phyloP scores from a whole-genome alignment of 2,888 invertebrate species.

The Diploptera punctata region DNA sequence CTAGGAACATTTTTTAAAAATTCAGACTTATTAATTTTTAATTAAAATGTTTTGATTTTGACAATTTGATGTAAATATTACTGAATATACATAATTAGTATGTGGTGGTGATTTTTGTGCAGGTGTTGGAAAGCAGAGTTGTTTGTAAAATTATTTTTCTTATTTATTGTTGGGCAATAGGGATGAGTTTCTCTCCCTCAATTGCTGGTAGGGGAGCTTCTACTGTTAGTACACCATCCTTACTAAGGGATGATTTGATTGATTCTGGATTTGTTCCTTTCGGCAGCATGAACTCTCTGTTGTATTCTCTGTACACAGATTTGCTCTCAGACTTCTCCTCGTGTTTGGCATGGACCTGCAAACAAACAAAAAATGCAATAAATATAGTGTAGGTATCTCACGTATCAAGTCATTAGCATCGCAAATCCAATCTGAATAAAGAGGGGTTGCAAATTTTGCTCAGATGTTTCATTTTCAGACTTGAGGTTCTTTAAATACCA shows the following conservation, averaged over 20 bases:
- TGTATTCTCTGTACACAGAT: conserved; percentile 97
- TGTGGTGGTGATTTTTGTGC: background rate
- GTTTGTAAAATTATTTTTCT: background rate
- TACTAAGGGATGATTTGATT: conserved; percentile 94
- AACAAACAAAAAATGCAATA: conserved; percentile 48
- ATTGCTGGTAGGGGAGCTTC: conserved; percentile 94
- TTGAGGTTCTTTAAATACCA: no score
- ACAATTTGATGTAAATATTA: no score
- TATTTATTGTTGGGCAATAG: conserved; percentile 71
- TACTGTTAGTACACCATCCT: conserved; percentile 95
- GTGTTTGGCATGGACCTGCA: conserved; percentile 96
- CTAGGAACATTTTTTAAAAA: background rate
- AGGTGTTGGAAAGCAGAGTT: conserved; percentile 6
- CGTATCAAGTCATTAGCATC: no score
- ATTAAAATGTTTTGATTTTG: no score
- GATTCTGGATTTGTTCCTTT: conserved; percentile 96
- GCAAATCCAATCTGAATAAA: no score
- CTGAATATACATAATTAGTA: no score
- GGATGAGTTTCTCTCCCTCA: conserved; percentile 81
- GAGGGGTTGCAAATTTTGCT: no score
- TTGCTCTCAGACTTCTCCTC: conserved; percentile 97
- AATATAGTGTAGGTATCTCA: no score
- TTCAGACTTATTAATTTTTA: no score
- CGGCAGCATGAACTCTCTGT: conserved; percentile 95
- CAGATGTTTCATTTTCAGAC: no score